These are phyloP conservation scores for Drosophila testacea DNA, from an alignment of 2,888 invertebrate genomes.

Conservation along the genomic window DNA sequence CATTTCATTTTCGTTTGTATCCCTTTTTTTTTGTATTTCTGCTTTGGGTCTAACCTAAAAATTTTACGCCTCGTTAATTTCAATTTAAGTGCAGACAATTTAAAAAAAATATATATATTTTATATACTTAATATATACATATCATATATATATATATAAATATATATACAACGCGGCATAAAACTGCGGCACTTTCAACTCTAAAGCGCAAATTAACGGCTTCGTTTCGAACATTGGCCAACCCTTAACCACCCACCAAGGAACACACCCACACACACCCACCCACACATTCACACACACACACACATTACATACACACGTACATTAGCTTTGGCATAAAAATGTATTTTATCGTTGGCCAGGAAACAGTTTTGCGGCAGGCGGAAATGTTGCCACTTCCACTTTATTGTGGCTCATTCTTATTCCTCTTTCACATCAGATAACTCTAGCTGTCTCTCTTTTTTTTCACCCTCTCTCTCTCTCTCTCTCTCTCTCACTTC, in stretches of 20 bases:
- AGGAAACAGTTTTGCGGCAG: conserved; percentile 80
- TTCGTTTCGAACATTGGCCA: conserved; percentile 47
- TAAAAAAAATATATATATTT: conserved; percentile 38
- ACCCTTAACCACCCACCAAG: conserved; percentile 29
- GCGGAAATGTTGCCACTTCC: conserved; percentile 79
- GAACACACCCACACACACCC: conserved; percentile 4
- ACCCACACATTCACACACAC: not conserved
- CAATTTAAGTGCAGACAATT: conserved; percentile 82
- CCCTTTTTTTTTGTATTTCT: conserved; percentile 37
- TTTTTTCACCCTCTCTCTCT: not conserved
- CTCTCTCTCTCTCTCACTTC: not conserved
- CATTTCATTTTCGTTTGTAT: conserved; percentile 59
- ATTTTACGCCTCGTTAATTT: conserved; percentile 82
- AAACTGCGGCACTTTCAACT: conserved; percentile 50
- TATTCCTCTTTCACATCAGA: conserved; percentile 44
- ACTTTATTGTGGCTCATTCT: conserved; percentile 57
- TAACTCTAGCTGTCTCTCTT: conserved; percentile 7
- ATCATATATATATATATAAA: conserved; percentile 5
- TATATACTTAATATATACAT: conserved; percentile 10
- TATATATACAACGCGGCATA: conserved; percentile 26
- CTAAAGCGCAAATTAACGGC: conserved; percentile 74
- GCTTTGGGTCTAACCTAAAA: conserved; percentile 54
- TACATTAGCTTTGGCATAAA: conserved; percentile 72
- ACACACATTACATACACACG: conserved; percentile 18
- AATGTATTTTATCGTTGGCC: conserved; percentile 81